Evolutionary conservation across 2,797 vertebrate genomes (phyloP), one percentile per base, ranked within the genome.

Genomic region (Lutra lutra): DNA sequence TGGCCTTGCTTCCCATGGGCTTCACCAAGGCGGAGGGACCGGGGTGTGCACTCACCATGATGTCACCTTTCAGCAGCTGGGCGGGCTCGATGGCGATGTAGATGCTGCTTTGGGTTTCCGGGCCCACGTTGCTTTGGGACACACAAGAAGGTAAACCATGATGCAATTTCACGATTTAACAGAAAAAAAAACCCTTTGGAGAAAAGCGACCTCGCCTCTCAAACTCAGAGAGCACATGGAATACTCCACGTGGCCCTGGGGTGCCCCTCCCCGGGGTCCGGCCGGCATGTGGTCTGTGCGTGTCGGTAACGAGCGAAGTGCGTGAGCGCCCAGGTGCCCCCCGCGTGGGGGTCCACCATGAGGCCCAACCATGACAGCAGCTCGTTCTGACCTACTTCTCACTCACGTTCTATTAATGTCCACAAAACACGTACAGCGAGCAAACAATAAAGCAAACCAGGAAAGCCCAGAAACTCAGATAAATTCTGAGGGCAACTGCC

Each of bases 21-120:
- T 80, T 17, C 56, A 10, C 11, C 0, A 29, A 78, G 93, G 68
- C 2, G 4, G 5, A 11, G 7, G 51, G 58, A 73, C 70, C 25
- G 64, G 27, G 6, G 0, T 2, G 29, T n/a, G 20, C 43, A 90
- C 98, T 98, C 98, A 99, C 99, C 99, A 99, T 99, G 96, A 99
- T 98, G 97, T 99, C 99, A 89, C 99, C 99, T 97, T 99, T 99
- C 66, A 99, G 98, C 82, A 99, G 99, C 98, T 99, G 99, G 25
- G 99, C 99, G 7, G 99, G 99, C 95, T 99, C 99, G 77, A 99
- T 98, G 80, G 97, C 98, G 84, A 99, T 99, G 97, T 98, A 99
- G 89, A 99, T 98, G 82, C 98, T 98, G 98, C 98, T 99, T 97
- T 99, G 99, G 98, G 99, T 99, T 96, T 99, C 99, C 40, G 99